Conservation (phyloP, 2,888 invertebrate species). For the Mechanitis mazaeus region DNA sequence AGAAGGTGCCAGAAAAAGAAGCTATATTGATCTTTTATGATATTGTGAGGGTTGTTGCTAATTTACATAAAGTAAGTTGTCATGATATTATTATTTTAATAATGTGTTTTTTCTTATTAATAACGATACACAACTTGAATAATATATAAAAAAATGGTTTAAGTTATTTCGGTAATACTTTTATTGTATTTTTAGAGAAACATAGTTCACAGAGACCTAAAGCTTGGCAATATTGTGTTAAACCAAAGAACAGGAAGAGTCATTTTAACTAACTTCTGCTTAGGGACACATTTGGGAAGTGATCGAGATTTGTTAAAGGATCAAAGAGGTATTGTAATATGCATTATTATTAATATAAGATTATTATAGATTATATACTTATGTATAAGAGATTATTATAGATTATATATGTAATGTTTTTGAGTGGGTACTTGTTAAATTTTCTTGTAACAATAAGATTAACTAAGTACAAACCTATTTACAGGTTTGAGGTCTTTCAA, state of each 20-base stretch:
- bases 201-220: conserved; percentile 86
- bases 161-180: background rate
- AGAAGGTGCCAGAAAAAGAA: conserved; percentile 84
- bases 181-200: conserved; percentile 75
- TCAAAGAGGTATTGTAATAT: conserved; percentile 78
- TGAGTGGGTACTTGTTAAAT: too few relatives aligned
- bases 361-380: too few relatives aligned
- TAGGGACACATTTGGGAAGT: conserved; percentile 84
- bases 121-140: too few relatives aligned
- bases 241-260: conserved; percentile 81
- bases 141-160: too few relatives aligned
- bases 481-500: too few relatives aligned
- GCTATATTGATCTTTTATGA: conserved; percentile 84
- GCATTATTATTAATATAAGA: too few relatives aligned
- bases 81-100: background rate
- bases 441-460: too few relatives aligned
- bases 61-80: conserved; percentile 80
- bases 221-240: conserved; percentile 85
- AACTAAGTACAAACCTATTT: too few relatives aligned
- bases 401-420: too few relatives aligned
- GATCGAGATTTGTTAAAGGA: conserved; percentile 83
- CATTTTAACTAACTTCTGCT: conserved; percentile 85
- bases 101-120: too few relatives aligned
- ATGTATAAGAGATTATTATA: too few relatives aligned
- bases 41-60: conserved; percentile 83